These are phyloP conservation scores for Acanthaster planci DNA, from an alignment of 35 echinoderm and acorn worm species.

Conservation along the genomic window DNA sequence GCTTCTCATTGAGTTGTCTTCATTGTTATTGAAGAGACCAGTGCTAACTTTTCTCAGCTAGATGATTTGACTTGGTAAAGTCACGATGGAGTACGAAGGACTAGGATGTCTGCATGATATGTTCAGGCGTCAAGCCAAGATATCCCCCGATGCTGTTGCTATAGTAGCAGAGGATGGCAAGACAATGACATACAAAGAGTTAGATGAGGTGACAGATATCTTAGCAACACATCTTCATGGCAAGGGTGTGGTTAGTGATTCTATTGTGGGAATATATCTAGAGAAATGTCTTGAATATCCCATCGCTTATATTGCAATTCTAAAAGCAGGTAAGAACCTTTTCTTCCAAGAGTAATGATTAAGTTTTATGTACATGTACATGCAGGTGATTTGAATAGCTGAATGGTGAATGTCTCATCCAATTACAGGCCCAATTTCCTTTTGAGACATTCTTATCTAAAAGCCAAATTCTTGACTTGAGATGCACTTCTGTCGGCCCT, in stretches of 20 bases:
- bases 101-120: slow-evolving; percentile 60
- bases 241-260: slow-evolving; percentile 47
- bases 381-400: too few species aligned
- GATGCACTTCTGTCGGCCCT: too few species aligned
- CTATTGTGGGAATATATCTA: slow-evolving; percentile 52
- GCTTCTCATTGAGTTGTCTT: too few species aligned
- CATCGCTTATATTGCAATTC: slow-evolving; percentile 54
- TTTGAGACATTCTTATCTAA: too few species aligned
- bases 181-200: slow-evolving; percentile 51
- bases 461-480: too few species aligned
- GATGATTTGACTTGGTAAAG: not conserved
- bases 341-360: too few species aligned
- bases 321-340: slow-evolving; percentile 62
- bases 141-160: slow-evolving; percentile 18
- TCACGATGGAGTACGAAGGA: slow-evolving; percentile 54
- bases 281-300: slow-evolving; percentile 55
- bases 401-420: too few species aligned
- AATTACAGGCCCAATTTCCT: too few species aligned
- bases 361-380: too few species aligned
- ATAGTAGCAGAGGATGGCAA: slow-evolving; percentile 39
- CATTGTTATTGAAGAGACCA: too few species aligned
- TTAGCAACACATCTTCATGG: slow-evolving; percentile 40
- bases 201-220: slow-evolving; percentile 43
- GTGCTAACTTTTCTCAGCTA: too few species aligned
- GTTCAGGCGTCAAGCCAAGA: slow-evolving; percentile 46